Evolutionary conservation across 2,797 vertebrate genomes (phyloP).

Genomic region (Eulemur mongoz): DNA sequence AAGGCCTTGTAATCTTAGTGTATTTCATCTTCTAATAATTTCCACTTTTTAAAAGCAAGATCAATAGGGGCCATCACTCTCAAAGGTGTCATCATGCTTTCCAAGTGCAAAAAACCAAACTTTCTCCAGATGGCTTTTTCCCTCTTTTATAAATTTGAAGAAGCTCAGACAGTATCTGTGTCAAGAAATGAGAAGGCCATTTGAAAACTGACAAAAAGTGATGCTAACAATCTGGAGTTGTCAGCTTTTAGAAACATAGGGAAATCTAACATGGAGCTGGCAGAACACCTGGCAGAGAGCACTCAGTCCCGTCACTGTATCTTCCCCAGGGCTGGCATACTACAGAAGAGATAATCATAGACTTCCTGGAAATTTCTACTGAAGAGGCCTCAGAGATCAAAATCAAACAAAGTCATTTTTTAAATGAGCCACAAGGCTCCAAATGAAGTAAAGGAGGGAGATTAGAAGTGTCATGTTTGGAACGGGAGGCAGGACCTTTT

Average conservation of each 20-base stretch:
- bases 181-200: slow-evolving; percentile 78
- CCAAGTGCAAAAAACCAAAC: slow-evolving; percentile 44
- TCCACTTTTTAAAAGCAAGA: slow-evolving; percentile 63
- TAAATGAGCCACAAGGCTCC: slow-evolving; percentile 29
- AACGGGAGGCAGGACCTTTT: neutral
- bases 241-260: slow-evolving; percentile 62
- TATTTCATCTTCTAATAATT: slow-evolving; percentile 70
- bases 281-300: slow-evolving; percentile 73
- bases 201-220: slow-evolving; percentile 82
- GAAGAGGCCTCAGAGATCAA: slow-evolving; percentile 52
- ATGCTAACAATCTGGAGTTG: slow-evolving; percentile 75
- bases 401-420: slow-evolving; percentile 55
- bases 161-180: slow-evolving; percentile 76
- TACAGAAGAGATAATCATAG: neutral
- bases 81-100: slow-evolving; percentile 56
- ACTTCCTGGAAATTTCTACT: slow-evolving; percentile 41
- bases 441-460: slow-evolving; percentile 3
- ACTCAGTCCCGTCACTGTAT: slow-evolving; percentile 35
- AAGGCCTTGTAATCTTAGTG: slow-evolving; percentile 18
- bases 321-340: slow-evolving; percentile 51
- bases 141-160: slow-evolving; percentile 69
- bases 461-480: slow-evolving; percentile 17
- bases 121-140: slow-evolving; percentile 51
- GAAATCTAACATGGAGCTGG: slow-evolving; percentile 62
- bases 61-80: slow-evolving; percentile 53